Evolutionary conservation across 2,888 invertebrate species (phyloP).

Genomic region (Ormyrus rosae): DNA sequence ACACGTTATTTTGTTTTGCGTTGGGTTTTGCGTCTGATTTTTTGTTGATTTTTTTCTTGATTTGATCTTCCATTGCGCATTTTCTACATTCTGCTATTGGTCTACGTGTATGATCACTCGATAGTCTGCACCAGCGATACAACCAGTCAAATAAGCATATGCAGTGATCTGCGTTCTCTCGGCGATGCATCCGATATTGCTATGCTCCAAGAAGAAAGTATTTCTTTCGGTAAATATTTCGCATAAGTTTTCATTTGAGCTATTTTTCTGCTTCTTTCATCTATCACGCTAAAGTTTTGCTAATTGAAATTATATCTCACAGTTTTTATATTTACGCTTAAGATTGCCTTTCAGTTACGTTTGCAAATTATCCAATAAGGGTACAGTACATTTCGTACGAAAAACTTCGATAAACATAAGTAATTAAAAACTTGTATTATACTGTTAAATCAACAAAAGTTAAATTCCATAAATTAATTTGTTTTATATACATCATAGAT

Average conservation of each 20-base stretch:
- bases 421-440: neutral
- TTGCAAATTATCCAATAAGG: constrained; percentile 21
- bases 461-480: neutral
- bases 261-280: constrained; percentile 51
- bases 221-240: constrained; percentile 73
- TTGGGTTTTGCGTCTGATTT: constrained; percentile 51
- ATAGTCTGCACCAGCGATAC: constrained; percentile 74
- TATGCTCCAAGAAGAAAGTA: constrained; percentile 74
- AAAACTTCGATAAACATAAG: neutral
- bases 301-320: constrained; percentile 36
- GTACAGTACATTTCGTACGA: constrained; percentile 26
- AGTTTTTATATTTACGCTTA: constrained; percentile 47
- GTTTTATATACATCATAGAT: no score
- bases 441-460: neutral
- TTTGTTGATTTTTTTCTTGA: constrained; percentile 59
- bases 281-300: constrained; percentile 55
- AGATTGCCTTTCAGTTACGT: constrained; percentile 19
- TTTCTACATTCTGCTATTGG: constrained; percentile 68
- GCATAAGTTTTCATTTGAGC: constrained; percentile 57
- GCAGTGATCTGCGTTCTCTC: constrained; percentile 75
- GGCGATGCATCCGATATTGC: constrained; percentile 74
- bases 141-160: constrained; percentile 76
- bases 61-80: constrained; percentile 71
- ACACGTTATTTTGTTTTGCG: constrained; percentile 48
- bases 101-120: constrained; percentile 65